Evolutionary conservation across 2,888 invertebrate species (phyloP), one percentile per base, ranked within the genome.

Genomic region (Drosophila conformis): DNA sequence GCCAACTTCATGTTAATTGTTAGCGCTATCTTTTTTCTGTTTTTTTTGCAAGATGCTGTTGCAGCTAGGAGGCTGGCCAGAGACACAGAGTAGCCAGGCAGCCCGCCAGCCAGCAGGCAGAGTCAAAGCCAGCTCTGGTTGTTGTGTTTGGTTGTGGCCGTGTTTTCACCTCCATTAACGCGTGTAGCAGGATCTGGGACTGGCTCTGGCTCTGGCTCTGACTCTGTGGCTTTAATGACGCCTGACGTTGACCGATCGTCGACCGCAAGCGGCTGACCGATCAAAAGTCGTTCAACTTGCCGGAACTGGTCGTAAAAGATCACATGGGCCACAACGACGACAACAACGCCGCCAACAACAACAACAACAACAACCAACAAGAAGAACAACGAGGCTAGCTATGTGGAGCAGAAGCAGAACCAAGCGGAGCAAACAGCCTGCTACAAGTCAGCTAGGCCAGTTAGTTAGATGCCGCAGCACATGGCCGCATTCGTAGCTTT

Each of bases 171-270:
- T 87, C 85, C 85, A 85, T 85, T 85, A 85, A 87, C 88, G 90
- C 82, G 84, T 81, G 70, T 70, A 82, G 85, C 82, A 82, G 82
- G 82, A 85, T 85, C 82, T 85, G 69, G 38, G 66, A 82, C 76
- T 78, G 81, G 78, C 69, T 69, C 54, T 61, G 52, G 27, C 68
- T 76, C 21, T 35, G 46, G 13, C 54, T 62, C 27, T 69, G 62
- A 35, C 66, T 66, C 69, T 78, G 65, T 72, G 65, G 62, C 78
- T 84, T 82, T 89, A 89, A 89, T 89, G 90, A 90, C 79, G 84
- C 89, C 83, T 91, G 90, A 89, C 89, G 90, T 91, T 91, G 91
- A 90, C 89, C 91, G 89, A 89, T 90, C 91, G 91, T 89, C 91
- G 90, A 87, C 87, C 87, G 89, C 90, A 90, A 90, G 83, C 83